Evolutionary conservation across 2,113 vertebrate genomes (phyloP).

Genomic region (Myanophis thanlyinensis): DNA sequence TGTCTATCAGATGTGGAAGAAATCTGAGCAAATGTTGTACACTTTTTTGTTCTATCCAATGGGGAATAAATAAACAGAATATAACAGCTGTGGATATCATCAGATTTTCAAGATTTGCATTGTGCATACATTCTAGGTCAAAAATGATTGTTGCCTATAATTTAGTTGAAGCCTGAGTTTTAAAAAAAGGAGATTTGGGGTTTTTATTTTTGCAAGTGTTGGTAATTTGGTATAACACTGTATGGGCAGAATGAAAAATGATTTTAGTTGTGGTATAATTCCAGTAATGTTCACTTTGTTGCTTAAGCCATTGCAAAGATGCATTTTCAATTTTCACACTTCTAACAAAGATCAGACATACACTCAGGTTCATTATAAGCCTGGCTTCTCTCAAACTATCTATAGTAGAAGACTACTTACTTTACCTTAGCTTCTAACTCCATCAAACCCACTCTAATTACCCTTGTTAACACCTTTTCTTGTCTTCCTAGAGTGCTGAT

Average conservation of each 20-base stretch:
- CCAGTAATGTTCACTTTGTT: constrained; percentile 30
- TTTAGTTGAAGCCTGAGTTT: constrained; percentile 18
- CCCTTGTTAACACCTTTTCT: constrained; percentile 20
- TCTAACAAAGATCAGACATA: constrained; percentile 37
- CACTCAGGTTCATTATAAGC: constrained; percentile 43
- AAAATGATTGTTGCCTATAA: background rate
- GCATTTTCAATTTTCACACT: constrained; percentile 32
- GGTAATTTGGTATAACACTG: constrained; percentile 13
- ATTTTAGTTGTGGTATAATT: constrained; percentile 27
- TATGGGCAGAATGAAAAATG: constrained; percentile 29
- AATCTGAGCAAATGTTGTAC: background rate
- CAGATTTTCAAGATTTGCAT: background rate
- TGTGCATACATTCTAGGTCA: background rate
- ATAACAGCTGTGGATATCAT: background rate
- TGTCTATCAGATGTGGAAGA: background rate
- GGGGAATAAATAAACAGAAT: background rate
- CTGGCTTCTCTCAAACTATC: constrained; percentile 28
- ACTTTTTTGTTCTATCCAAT: background rate
- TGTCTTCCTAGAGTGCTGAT: constrained; percentile 33
- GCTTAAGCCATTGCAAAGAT: constrained; percentile 38
- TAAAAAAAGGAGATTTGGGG: background rate
- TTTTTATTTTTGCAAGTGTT: constrained; percentile 17
- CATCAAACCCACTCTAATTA: constrained; percentile 37
- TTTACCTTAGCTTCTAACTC: constrained; percentile 35
- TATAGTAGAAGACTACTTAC: constrained; percentile 28